A percentile compares a stretch with the other conserved stretches of the same genome.
Conservation (phyloP, 2,888 invertebrate species). For the Oxycera nigricornis region DNA sequence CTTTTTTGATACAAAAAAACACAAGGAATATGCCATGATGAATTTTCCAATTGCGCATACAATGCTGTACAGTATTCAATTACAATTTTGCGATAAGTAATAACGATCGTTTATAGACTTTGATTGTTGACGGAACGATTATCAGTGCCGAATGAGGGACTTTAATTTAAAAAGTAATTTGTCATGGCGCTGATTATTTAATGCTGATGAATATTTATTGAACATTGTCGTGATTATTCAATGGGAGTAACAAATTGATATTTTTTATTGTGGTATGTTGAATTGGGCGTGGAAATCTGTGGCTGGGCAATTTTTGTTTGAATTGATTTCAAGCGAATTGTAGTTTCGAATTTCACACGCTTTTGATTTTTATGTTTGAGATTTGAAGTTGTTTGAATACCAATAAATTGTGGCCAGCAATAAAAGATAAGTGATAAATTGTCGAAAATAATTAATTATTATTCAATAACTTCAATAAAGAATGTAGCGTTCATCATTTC, state of each 20-base stretch:
- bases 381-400: too few relatives aligned
- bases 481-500: too few relatives aligned
- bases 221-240: background rate
- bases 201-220: background rate
- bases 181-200: constrained; percentile 14
- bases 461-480: too few relatives aligned
- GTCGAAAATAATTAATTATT: too few relatives aligned
- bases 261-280: background rate
- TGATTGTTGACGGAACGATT: constrained; percentile 17
- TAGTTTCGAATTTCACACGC: too few relatives aligned
- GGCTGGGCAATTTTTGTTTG: too few relatives aligned
- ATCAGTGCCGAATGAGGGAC: background rate
- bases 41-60: background rate
- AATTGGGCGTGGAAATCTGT: background rate
- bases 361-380: too few relatives aligned
- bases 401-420: too few relatives aligned
- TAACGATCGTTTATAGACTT: background rate
- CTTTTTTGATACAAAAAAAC: background rate
- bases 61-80: background rate
- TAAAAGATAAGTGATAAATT: too few relatives aligned
- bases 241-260: constrained; percentile 2
- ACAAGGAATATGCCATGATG: background rate
- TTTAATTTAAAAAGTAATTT: constrained; percentile 26
- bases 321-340: too few relatives aligned
- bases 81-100: background rate